A percentile compares a stretch with the other conserved stretches of the same genome.
These are phyloP conservation scores for Esox lucius DNA, from an alignment of 2,797 vertebrate genomes.

Conservation along the genomic window DNA sequence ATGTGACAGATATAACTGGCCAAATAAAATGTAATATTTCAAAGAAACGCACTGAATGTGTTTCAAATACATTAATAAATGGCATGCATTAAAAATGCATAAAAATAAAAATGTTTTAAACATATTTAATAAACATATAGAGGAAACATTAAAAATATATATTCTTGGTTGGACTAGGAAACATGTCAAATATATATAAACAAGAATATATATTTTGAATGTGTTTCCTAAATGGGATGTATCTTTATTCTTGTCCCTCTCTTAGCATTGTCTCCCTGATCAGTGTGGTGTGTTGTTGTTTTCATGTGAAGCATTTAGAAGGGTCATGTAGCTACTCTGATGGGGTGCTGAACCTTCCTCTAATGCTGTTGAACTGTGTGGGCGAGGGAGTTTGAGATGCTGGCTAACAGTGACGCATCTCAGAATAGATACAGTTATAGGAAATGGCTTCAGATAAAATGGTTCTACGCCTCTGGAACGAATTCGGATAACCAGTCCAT, in stretches of 20 bases:
- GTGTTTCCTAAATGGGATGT: background rate
- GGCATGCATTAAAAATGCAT: too few species aligned
- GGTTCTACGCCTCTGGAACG: background rate
- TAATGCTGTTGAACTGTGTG: conserved; percentile 10
- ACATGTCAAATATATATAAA: too few species aligned
- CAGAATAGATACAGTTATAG: background rate
- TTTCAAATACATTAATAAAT: too few species aligned
- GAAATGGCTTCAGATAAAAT: background rate
- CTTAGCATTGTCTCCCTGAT: background rate
- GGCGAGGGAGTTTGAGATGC: background rate
- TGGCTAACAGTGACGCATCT: background rate
- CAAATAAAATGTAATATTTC: too few species aligned
- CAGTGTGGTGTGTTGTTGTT: conserved; percentile 17
- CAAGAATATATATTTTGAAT: too few species aligned
- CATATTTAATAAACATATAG: too few species aligned
- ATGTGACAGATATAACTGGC: too few species aligned
- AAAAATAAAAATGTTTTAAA: too few species aligned
- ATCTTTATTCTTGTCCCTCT: background rate
- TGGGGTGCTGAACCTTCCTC: conserved; percentile 14
- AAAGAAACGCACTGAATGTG: too few species aligned
- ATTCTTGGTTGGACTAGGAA: too few species aligned
- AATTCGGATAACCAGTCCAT: background rate
- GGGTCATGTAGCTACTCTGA: conserved; percentile 24
- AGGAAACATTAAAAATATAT: too few species aligned
- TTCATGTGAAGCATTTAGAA: conserved; percentile 30